Base-by-base conservation (phyloP, 2,888 invertebrate genomes). In the Diogma glabrata region DNA sequence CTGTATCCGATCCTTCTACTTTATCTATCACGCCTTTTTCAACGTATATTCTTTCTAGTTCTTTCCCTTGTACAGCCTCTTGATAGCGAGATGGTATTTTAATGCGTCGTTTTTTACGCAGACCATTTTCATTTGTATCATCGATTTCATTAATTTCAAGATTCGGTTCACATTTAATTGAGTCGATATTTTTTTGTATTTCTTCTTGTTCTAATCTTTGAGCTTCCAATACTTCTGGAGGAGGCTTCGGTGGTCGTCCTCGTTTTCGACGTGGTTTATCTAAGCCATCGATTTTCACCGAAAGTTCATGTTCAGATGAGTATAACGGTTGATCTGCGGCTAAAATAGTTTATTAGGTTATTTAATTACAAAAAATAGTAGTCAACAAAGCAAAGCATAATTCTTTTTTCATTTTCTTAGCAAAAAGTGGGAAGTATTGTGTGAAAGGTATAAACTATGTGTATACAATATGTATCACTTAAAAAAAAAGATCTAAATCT, bases 21-120 rank as follows among this genome's bases (percentile, higher is more conserved):
- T 75, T 78, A 51, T 82, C 83, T 22, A 77, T 78, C 10, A 85
- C 77, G 1, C 84, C 85, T 66, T 83, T 82, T 60, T 84, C 81
- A 59, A 76, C 75, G 58, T 84, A 81, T 57, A 85, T 81, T 56
- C 80, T 74, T 59, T 85, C 85, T 48, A 86, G 67, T 66, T 86
- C 86, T 64, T 82, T 82, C 4, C 85, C 86, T 75, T 84, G 78
- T n/a, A 80, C 76, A 47, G 73, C 74, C 61, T 77, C 80, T 57
- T 69, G 70, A 57, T 74, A 79, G 55, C 79, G 68, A 1, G 70
- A 75, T 0, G 86, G 85, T 16, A 80, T 75, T 69, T 81, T 84
- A 57, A 80, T 76, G 59, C 76, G 71, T 16, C 84, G 67, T 59
- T 78, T 77, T 46, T 79, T 76, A 12, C 76, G 73, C 17, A 76